phyloP scores from a whole-genome alignment of 1,140 invertebrate species.

The Micrasema minimum region DNA sequence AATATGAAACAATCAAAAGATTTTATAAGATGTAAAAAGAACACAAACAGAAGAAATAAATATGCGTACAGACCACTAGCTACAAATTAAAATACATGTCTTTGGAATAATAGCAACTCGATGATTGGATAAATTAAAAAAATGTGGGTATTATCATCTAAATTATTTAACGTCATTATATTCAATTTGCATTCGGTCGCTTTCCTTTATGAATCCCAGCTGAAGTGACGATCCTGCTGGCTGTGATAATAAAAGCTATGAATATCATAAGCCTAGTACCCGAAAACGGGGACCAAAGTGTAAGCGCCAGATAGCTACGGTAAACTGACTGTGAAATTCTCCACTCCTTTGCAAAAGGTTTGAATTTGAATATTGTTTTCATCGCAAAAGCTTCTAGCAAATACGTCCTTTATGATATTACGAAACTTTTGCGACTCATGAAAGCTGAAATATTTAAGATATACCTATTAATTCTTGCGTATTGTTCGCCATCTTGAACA shows the following conservation, averaged over 20 bases:
- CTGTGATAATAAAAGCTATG: slow-evolving; percentile 30
- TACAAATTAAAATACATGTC: no score
- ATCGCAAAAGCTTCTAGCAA: not conserved
- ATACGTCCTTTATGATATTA: slow-evolving; percentile 16
- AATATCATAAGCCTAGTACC: slow-evolving; percentile 37
- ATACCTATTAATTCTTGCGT: slow-evolving; percentile 18
- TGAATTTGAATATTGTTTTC: slow-evolving; percentile 17
- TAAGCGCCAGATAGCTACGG: slow-evolving; percentile 11
- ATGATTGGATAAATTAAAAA: no score
- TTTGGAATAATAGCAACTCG: no score
- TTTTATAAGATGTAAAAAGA: no score
- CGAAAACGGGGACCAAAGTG: slow-evolving; percentile 18
- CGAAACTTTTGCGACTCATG: slow-evolving; percentile 5
- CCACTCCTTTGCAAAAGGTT: slow-evolving; percentile 1
- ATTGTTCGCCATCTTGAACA: not conserved
- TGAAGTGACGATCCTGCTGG: not conserved
- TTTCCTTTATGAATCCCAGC: not conserved
- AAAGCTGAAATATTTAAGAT: slow-evolving; percentile 32
- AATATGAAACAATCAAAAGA: no score
- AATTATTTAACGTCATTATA: no score
- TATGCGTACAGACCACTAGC: no score
- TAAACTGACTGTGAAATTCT: slow-evolving; percentile 29
- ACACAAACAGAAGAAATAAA: no score
- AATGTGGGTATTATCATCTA: no score
- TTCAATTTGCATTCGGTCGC: slow-evolving; percentile 13